phyloP scores from a whole-genome alignment of 1,140 invertebrate genomes.

The Capitella teleta region DNA sequence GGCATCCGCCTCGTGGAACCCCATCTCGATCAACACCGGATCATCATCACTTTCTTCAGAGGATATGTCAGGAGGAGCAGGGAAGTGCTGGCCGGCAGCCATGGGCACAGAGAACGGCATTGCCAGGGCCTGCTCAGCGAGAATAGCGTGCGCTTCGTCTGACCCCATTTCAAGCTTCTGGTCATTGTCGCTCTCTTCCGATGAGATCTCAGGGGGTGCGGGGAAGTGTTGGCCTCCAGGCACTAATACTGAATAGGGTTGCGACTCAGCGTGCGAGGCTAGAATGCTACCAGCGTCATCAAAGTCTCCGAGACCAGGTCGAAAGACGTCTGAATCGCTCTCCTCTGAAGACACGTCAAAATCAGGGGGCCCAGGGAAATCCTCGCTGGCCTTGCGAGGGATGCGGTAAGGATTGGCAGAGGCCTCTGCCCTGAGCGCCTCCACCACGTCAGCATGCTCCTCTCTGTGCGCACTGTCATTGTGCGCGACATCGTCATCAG shows the following conservation, averaged over 20 bases:
- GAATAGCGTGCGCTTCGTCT: neutral
- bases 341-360: conserved; percentile 7
- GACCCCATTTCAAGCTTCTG: neutral
- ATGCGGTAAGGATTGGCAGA: neutral
- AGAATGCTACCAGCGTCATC: neutral
- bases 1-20: neutral
- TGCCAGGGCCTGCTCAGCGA: neutral
- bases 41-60: neutral
- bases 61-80: conserved; percentile 2
- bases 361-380: neutral
- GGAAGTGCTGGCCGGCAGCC: neutral
- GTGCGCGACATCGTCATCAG: neutral
- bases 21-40: too few relatives aligned
- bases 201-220: neutral
- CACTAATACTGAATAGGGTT: neutral
- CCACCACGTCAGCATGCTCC: neutral
- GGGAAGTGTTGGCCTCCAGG: neutral
- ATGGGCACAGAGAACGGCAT: neutral
- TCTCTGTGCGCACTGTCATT: neutral
- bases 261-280: neutral
- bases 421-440: neutral
- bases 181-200: neutral
- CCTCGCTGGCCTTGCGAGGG: neutral
- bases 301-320: neutral
- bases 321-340: neutral